Conservation (phyloP, 2,888 invertebrate genomes). For the Piscicola geometra region DNA sequence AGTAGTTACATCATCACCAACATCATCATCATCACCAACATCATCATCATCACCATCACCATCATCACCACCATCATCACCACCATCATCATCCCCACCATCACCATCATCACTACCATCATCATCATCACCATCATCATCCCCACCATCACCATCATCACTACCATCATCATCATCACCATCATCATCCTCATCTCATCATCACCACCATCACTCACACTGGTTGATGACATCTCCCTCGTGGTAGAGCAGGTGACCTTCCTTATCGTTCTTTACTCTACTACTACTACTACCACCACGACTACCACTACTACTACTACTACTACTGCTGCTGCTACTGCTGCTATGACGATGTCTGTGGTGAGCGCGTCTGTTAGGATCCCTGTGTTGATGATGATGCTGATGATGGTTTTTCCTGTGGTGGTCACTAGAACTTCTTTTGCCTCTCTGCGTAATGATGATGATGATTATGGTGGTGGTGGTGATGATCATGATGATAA, state of each 20-base stretch:
- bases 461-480: neutral
- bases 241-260: constrained; percentile 99
- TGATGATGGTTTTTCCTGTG: no score
- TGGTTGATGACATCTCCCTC: constrained; percentile 90
- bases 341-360: neutral
- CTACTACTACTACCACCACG: neutral
- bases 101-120: no score
- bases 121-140: no score
- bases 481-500: neutral
- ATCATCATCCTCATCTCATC: no score
- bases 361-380: neutral
- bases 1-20: no score
- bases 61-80: no score
- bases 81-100: no score
- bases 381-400: no score
- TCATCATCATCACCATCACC: no score
- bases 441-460: neutral
- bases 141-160: no score
- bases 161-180: no score
- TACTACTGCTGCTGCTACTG: neutral
- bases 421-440: neutral
- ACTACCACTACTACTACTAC: neutral
- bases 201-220: constrained; percentile 13
- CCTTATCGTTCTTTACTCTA: constrained; percentile 77
- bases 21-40: no score